phyloP scores from a whole-genome alignment of 2,113 vertebrate genomes.

The Xenopus borealis region DNA sequence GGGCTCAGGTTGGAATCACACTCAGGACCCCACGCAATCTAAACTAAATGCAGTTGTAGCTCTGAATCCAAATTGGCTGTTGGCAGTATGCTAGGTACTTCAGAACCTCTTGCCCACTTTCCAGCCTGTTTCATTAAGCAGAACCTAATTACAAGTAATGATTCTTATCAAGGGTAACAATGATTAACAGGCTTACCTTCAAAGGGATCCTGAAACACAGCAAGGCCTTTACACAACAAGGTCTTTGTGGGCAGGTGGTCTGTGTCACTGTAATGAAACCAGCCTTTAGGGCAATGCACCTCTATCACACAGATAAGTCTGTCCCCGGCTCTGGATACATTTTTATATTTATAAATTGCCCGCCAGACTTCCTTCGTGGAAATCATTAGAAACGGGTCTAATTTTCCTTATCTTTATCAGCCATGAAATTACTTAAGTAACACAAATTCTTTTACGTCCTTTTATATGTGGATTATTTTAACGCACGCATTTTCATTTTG shows the following conservation, averaged over 20 bases:
- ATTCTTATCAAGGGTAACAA: conserved; percentile 32
- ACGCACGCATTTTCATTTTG: conserved; percentile 26
- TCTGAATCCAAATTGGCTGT: too few relatives aligned
- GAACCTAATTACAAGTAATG: too few relatives aligned
- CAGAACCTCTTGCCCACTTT: too few relatives aligned
- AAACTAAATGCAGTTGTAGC: too few relatives aligned
- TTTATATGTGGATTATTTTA: conserved; percentile 41
- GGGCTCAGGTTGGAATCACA: too few relatives aligned
- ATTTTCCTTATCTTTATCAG: conserved; percentile 37
- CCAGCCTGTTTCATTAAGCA: too few relatives aligned
- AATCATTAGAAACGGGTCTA: conserved; percentile 18
- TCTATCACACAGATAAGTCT: neutral
- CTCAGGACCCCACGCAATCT: too few relatives aligned
- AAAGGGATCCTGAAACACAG: conserved; percentile 45
- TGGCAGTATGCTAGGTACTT: too few relatives aligned
- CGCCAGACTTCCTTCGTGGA: conserved; percentile 1
- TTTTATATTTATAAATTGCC: neutral
- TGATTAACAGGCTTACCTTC: conserved; percentile 54
- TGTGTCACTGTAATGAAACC: neutral
- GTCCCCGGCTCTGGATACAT: neutral
- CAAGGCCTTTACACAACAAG: too few relatives aligned
- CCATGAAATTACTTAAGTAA: conserved; percentile 33
- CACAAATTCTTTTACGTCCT: conserved; percentile 20
- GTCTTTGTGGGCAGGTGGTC: neutral
- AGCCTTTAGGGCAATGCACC: neutral